Base-by-base conservation (phyloP, 2,797 vertebrate species). In the Austrolebias charrua region DNA sequence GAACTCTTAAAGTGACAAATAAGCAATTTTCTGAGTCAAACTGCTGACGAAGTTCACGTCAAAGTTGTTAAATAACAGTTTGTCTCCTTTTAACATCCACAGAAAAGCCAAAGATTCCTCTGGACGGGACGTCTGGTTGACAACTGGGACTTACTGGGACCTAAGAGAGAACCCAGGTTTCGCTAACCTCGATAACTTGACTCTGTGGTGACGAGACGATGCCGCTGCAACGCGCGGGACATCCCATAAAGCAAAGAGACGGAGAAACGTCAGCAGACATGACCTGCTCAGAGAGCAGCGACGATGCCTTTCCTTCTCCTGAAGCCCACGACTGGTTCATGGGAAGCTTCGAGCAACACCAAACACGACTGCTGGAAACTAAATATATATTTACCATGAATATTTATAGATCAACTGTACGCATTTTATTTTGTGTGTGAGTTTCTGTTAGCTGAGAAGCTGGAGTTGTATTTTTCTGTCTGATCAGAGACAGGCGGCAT, bases 91-190 rank as follows among this genome's bases (percentile, higher is more conserved):
- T 51, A 20, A n/a, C 16, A 20, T 56, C 56, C 58, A 7, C 79
- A 98, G 96, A 90, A 92, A 92, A 85, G 84, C 93, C 81, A 88
- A 89, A 4, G 96, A 97, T 20, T 69, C 87, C 73, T 92, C 76
- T 0, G 95, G 95, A 53, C 94, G 93, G 60, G 96, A 98, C 49
- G 94, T 94, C 9, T 98, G 96, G 96, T 40, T 96, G 76, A 93
- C 91, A 12, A 98, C 96, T 71, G 88, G 92, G 67, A 94, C 90
- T 0, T 98, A 98, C 87, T 98, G 96, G 96, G 93, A 93, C 78
- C 88, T 96, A 72, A 87, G 96, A 66, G 89, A 94, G 1, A 90
- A 94, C 72, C 96, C 96, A 0, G 95, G 96, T 74, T 98, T 96
- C 4, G 83, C 93, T 45, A 93, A 92, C 13, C 74, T 92, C 52